Evolutionary conservation across 92 coral and sea anemone species (phyloP).

Genomic region (Bergia sp.): DNA sequence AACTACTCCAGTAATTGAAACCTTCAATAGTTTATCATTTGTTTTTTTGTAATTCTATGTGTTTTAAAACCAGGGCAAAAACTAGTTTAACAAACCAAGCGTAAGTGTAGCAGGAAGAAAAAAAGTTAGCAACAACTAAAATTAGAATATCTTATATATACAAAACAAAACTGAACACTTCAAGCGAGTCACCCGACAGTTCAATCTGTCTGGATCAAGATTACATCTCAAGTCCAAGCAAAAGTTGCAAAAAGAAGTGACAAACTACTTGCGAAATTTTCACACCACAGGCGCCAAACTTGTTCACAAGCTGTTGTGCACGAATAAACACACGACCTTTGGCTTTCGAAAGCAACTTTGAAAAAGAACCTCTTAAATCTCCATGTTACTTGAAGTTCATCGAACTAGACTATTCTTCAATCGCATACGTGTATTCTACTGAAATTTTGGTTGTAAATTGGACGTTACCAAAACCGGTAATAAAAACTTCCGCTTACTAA

Average conservation of each 20-base stretch:
- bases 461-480: slow-evolving; percentile 3
- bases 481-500: neutral
- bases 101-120: neutral
- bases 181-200: neutral
- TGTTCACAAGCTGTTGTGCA: neutral
- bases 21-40: neutral
- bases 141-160: neutral
- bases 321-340: slow-evolving; percentile 3
- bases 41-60: neutral
- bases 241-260: neutral
- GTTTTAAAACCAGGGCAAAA: neutral
- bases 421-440: neutral
- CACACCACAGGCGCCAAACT: slow-evolving; percentile 9
- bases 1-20: slow-evolving; percentile 5
- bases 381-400: neutral
- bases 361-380: neutral
- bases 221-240: neutral
- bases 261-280: neutral
- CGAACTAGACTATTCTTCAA: neutral
- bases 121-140: neutral
- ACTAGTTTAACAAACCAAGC: too few relatives aligned
- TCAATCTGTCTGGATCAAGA: slow-evolving; percentile 13
- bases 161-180: neutral
- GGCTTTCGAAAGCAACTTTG: neutral
- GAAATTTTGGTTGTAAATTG: neutral